A percentile compares a stretch with the other conserved stretches of the same genome.
These are phyloP conservation scores for Invenusta paracnida DNA, from an alignment of 2,888 invertebrate genomes.

Conservation along the genomic window DNA sequence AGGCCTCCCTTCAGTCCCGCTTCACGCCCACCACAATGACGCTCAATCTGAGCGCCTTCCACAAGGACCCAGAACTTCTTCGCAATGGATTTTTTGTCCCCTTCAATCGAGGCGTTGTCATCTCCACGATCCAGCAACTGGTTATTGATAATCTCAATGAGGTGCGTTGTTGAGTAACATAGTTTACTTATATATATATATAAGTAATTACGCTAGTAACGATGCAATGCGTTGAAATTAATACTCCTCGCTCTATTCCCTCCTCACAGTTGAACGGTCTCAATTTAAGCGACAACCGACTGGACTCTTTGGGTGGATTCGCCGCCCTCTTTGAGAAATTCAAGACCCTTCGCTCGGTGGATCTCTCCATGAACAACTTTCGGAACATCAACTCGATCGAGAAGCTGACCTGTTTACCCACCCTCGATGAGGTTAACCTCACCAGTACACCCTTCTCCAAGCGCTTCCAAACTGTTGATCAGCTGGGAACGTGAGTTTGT, in stretches of 20 bases:
- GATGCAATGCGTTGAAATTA: not conserved
- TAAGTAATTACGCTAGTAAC: not conserved
- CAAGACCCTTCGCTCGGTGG: conserved; percentile 1
- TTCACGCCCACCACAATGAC: not conserved
- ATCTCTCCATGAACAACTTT: not conserved
- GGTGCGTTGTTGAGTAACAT: not conserved
- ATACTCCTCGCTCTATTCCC: not conserved
- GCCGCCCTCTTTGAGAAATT: not conserved
- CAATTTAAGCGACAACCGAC: conserved; percentile 10
- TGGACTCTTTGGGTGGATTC: conserved; percentile 15
- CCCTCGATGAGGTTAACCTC: not conserved
- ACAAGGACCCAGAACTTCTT: not conserved
- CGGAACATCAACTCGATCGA: not conserved
- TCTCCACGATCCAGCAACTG: conserved; percentile 5
- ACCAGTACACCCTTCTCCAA: not conserved
- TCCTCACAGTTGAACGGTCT: not conserved
- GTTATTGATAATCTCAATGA: conserved; percentile 16
- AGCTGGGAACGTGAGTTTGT: not conserved
- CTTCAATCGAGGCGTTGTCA: not conserved
- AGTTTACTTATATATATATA: not conserved
- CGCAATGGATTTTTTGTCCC: conserved; percentile 5
- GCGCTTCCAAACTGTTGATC: not conserved
- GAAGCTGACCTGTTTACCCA: not conserved
- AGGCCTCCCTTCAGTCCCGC: not conserved
- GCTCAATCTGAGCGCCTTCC: conserved; percentile 5